A percentile compares a stretch with the other conserved stretches of the same genome.
phyloP scores from a whole-genome alignment of 1,140 invertebrate species.

The Caenorhabditis briggsae region DNA sequence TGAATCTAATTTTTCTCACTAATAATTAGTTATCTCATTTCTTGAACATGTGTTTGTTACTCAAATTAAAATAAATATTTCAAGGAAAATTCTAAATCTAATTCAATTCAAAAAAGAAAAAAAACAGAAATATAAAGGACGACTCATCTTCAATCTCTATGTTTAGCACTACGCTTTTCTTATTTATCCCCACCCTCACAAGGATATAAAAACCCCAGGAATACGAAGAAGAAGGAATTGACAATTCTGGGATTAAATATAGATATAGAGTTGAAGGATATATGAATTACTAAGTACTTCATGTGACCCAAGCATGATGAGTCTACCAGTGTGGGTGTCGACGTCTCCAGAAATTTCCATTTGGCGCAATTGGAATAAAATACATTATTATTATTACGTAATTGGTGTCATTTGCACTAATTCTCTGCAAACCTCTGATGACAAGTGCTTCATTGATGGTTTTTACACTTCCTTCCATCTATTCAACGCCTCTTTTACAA shows the following conservation, averaged over 20 bases:
- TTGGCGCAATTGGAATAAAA: not conserved
- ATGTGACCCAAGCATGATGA: not conserved
- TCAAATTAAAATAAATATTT: not conserved
- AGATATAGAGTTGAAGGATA: not conserved
- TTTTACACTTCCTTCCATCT: not conserved
- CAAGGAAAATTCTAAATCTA: not conserved
- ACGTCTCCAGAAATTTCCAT: not conserved
- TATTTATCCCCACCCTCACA: not conserved
- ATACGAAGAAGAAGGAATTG: not conserved
- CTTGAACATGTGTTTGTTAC: not conserved
- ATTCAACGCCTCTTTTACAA: not conserved
- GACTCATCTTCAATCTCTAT: not conserved
- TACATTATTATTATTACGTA: not conserved
- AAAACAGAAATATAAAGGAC: not conserved
- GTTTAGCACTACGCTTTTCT: not conserved
- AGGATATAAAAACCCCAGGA: not conserved
- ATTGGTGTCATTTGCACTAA: constrained; percentile 21
- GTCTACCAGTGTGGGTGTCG: not conserved
- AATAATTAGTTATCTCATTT: too few species aligned
- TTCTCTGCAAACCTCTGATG: not conserved
- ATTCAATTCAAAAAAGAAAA: not conserved
- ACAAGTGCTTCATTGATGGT: not conserved
- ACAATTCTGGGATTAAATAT: not conserved
- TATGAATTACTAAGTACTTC: constrained; percentile 7
- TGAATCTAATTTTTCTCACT: too few species aligned